Conservation (phyloP, 2,113 vertebrate species). For the Micronisus gabar region DNA sequence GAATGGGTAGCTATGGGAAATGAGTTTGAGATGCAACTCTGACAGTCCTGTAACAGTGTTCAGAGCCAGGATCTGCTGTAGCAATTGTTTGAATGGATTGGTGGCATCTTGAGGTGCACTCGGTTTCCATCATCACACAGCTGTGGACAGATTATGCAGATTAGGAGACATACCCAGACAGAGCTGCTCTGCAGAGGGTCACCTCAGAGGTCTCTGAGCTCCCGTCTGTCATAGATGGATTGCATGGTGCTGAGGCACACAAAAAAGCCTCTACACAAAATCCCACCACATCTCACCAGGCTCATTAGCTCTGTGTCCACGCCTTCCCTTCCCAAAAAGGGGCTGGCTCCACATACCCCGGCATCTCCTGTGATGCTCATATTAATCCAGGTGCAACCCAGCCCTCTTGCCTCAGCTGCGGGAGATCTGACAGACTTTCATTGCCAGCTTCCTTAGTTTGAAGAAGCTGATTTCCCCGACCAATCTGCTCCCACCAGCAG, state of each 20-base stretch:
- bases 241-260: neutral
- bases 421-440: neutral
- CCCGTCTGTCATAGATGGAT: neutral
- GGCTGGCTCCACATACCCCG: neutral
- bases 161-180: neutral
- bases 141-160: neutral
- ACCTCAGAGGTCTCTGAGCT: neutral
- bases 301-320: neutral
- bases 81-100: neutral
- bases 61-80: neutral
- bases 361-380: neutral
- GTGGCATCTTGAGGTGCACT: neutral
- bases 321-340: neutral
- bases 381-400: neutral
- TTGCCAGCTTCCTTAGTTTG: neutral
- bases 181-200: neutral
- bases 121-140: neutral
- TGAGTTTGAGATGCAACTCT: neutral
- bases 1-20: neutral
- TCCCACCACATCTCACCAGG: neutral
- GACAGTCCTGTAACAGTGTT: neutral
- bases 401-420: neutral
- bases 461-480: neutral
- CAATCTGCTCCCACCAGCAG: neutral
- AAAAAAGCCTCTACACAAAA: neutral